Conservation (phyloP, 2,113 vertebrate genomes). For the Atractosteus spatula region DNA sequence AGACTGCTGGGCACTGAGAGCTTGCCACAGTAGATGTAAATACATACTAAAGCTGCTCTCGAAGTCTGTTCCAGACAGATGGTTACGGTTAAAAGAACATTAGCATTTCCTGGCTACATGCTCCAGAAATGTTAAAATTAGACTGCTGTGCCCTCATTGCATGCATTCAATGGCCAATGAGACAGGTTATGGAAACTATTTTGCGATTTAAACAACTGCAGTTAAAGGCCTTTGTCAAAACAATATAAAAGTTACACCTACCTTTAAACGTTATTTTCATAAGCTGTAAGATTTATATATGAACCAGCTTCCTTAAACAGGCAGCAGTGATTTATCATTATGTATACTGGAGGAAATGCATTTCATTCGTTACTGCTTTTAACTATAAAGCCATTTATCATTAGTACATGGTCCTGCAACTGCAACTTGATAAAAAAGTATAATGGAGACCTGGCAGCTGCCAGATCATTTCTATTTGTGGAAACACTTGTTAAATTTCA, state of each 20-base stretch:
- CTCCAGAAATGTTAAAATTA: constrained; percentile 44
- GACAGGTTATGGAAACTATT: constrained; percentile 35
- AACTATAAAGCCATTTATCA: too few species aligned
- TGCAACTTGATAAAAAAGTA: too few species aligned
- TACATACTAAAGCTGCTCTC: background rate
- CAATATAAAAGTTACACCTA: too few species aligned
- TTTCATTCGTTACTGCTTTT: too few species aligned
- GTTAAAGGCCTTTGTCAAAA: constrained; percentile 23
- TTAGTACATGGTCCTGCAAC: too few species aligned
- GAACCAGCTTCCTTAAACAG: too few species aligned
- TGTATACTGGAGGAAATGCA: too few species aligned
- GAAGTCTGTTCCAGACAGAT: constrained; percentile 19
- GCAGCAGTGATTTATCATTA: too few species aligned
- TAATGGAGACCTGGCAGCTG: too few species aligned
- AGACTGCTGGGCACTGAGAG: background rate
- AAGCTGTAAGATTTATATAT: too few species aligned
- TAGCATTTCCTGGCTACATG: constrained; percentile 28
- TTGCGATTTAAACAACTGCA: constrained; percentile 45
- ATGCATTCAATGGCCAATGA: constrained; percentile 23
- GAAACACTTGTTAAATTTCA: too few species aligned
- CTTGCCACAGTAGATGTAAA: background rate
- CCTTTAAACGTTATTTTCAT: constrained; percentile 8
- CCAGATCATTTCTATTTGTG: too few species aligned
- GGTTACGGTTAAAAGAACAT: constrained; percentile 36
- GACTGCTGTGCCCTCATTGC: constrained; percentile 29